Evolutionary conservation across 2,797 vertebrate genomes (phyloP).

Genomic region (Thunnus albacares): DNA sequence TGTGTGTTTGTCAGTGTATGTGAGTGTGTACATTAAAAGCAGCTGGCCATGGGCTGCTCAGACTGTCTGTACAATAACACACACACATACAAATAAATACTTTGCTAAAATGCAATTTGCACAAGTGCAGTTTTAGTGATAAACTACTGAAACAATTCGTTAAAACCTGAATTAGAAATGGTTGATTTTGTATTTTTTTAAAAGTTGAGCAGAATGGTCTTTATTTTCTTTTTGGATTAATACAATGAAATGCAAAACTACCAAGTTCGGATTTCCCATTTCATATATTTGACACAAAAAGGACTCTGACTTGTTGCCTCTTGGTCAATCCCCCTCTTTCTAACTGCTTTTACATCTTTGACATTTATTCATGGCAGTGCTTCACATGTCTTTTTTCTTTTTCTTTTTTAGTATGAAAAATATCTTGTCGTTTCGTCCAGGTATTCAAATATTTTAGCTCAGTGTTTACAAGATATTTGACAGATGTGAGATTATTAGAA

Average conservation of each 20-base stretch:
- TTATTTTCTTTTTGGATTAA: background rate
- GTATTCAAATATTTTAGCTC: background rate
- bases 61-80: constrained; percentile 40
- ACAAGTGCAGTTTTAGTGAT: background rate
- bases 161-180: background rate
- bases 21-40: constrained; percentile 17
- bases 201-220: background rate
- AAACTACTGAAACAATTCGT: constrained; percentile 1
- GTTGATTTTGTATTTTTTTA: background rate
- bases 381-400: background rate
- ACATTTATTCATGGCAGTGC: constrained; percentile 4
- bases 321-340: constrained; percentile 43
- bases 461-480: constrained; percentile 8
- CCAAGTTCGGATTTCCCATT: constrained; percentile 24
- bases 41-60: constrained; percentile 34
- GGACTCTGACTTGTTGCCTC: background rate
- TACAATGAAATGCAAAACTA: background rate
- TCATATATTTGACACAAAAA: constrained; percentile 24
- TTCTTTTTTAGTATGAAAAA: background rate
- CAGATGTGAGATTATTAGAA: constrained; percentile 26
- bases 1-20: constrained; percentile 20
- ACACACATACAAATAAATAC: background rate
- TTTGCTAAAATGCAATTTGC: constrained; percentile 11
- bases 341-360: constrained; percentile 60
- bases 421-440: background rate